Evolutionary conservation across 2,888 invertebrate species (phyloP).

Genomic region (Cloeon dipterum): DNA sequence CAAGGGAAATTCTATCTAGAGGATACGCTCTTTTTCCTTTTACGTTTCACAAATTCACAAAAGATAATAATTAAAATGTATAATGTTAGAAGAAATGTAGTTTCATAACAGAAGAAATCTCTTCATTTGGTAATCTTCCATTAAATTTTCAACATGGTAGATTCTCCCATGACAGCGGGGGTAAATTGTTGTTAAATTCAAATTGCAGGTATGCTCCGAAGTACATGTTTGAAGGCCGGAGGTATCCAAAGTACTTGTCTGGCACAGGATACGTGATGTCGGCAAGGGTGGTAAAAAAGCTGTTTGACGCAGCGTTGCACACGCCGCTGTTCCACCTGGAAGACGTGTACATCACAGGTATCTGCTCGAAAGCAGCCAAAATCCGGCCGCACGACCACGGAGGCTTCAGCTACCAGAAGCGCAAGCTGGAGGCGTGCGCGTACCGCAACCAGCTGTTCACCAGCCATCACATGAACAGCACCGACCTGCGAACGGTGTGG

Average conservation of each 20-base stretch:
- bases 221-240: conserved; percentile 46
- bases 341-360: conserved; percentile 57
- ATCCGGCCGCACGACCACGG: conserved; percentile 36
- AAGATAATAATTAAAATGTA: too few relatives aligned
- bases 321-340: conserved; percentile 54
- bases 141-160: too few relatives aligned
- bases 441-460: conserved; percentile 11
- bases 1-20: too few relatives aligned
- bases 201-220: conserved; percentile 60
- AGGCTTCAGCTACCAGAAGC: conserved; percentile 32
- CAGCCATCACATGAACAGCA: conserved; percentile 2
- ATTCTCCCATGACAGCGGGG: too few relatives aligned
- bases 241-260: conserved; percentile 59
- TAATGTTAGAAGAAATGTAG: too few relatives aligned
- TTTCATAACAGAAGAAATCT: too few relatives aligned
- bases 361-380: conserved; percentile 34
- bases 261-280: conserved; percentile 64
- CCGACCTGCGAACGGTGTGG: conserved; percentile 3
- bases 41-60: too few relatives aligned
- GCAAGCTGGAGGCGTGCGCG: conserved; percentile 24
- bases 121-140: too few relatives aligned
- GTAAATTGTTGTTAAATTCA: too few relatives aligned
- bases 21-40: too few relatives aligned
- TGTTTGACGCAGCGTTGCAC: conserved; percentile 40
- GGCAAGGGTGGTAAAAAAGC: conserved; percentile 32